Conservation (phyloP, 2,888 invertebrate species). For the Leptothorax acervorum region DNA sequence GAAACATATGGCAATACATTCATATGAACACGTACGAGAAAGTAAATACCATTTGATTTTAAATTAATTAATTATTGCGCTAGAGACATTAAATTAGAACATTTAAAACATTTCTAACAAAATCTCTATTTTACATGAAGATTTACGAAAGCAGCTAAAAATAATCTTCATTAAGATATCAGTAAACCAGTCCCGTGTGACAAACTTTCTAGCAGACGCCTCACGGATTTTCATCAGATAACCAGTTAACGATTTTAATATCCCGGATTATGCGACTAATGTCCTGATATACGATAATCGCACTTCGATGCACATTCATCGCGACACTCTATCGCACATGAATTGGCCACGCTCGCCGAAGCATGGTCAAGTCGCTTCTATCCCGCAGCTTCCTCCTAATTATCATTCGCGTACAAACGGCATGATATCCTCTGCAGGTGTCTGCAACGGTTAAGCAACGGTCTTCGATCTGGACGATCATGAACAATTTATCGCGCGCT, state of each 20-base stretch:
- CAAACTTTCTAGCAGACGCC: neutral
- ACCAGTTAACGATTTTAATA: constrained; percentile 56
- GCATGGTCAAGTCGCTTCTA: constrained; percentile 42
- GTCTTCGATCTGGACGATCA: neutral
- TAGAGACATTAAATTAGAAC: neutral
- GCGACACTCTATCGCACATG: constrained; percentile 64
- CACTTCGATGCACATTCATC: constrained; percentile 60
- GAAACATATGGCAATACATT: constrained; percentile 1
- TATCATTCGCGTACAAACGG: constrained; percentile 37
- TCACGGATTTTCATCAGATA: neutral
- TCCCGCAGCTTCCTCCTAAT: constrained; percentile 57
- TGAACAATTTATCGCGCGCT: constrained; percentile 1
- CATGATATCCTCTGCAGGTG: neutral
- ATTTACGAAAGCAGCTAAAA: neutral
- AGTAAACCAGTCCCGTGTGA: neutral
- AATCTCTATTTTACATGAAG: neutral
- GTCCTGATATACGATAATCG: constrained; percentile 64
- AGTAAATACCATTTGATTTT: neutral
- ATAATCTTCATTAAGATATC: neutral
- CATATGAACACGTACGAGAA: neutral
- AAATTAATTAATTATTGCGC: neutral
- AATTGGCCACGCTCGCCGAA: constrained; percentile 53
- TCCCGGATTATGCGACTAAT: constrained; percentile 59
- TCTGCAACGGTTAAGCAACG: neutral
- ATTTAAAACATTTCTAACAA: neutral